A percentile compares a stretch with the other conserved stretches of the same genome.
phyloP scores from a whole-genome alignment of 37 sponge, comb jelly and placozoan species.

The Oopsacas minuta region DNA sequence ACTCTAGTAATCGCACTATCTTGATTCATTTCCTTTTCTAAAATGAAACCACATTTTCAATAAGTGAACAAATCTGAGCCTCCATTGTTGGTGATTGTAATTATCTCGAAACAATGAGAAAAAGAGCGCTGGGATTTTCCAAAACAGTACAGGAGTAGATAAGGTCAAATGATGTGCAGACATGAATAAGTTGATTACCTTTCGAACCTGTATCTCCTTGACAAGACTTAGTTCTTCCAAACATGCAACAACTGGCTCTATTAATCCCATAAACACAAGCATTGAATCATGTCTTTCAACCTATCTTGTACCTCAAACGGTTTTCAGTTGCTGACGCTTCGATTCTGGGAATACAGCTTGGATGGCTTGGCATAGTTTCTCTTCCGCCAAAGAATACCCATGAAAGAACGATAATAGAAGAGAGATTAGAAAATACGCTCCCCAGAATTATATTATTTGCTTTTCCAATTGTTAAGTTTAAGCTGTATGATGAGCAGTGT shows the following conservation, averaged over 20 bases:
- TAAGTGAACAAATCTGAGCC: background rate
- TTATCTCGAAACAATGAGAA: background rate
- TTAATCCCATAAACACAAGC: background rate
- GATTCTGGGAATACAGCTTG: background rate
- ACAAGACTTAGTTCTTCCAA: constrained; percentile 18
- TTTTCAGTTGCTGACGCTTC: background rate
- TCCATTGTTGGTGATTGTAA: background rate
- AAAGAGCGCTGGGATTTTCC: background rate
- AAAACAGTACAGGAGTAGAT: constrained; percentile 1
- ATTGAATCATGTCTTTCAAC: constrained; percentile 11
- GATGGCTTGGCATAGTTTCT: background rate
- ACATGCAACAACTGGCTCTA: background rate
- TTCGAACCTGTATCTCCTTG: background rate
- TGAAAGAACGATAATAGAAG: background rate
- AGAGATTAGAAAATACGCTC: background rate
- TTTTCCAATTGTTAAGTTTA: background rate
- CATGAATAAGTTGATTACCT: constrained; percentile 10
- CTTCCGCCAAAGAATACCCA: background rate
- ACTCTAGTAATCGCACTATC: too few species aligned
- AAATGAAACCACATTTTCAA: background rate
- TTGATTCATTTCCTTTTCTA: background rate
- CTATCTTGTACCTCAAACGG: background rate
- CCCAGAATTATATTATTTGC: background rate
- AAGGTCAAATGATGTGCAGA: background rate
- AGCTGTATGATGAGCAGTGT: background rate